A percentile compares a stretch with the other conserved stretches of the same genome.
phyloP scores from a whole-genome alignment of 2,113 vertebrate species.

The Psilopsiagon aymara region DNA sequence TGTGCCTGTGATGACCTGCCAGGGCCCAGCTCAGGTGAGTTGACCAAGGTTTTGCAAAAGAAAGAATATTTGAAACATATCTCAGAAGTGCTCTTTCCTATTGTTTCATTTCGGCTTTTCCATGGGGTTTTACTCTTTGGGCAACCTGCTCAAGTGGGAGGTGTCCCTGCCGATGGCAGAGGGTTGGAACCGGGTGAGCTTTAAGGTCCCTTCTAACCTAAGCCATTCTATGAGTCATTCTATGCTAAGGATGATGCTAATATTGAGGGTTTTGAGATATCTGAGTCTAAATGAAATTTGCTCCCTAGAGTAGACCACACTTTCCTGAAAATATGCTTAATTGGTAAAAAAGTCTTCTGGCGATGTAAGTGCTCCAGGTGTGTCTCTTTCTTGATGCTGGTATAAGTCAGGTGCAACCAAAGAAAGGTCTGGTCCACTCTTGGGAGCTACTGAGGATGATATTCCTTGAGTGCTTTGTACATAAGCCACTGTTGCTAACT shows the following conservation, averaged over 20 bases:
- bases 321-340: not conserved
- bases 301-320: not conserved
- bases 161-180: not conserved
- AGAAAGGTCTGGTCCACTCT: not conserved
- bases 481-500: too few species aligned
- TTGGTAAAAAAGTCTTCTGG: not conserved
- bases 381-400: not conserved
- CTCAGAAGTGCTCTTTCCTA: not conserved
- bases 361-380: not conserved
- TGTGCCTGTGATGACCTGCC: not conserved
- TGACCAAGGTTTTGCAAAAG: accelerated
- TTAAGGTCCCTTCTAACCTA: not conserved
- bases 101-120: not conserved
- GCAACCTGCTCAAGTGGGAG: not conserved
- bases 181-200: not conserved
- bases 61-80: accelerated
- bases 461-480: not conserved
- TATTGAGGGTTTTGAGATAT: not conserved
- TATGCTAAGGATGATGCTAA: not conserved
- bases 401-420: not conserved
- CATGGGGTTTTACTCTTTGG: not conserved
- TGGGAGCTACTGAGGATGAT: not conserved
- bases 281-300: not conserved
- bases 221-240: not conserved
- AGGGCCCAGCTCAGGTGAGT: not conserved